A percentile compares a stretch with the other conserved stretches of the same genome.
Conservation (phyloP, 2,113 vertebrate genomes). For the Phainopepla nitens region DNA sequence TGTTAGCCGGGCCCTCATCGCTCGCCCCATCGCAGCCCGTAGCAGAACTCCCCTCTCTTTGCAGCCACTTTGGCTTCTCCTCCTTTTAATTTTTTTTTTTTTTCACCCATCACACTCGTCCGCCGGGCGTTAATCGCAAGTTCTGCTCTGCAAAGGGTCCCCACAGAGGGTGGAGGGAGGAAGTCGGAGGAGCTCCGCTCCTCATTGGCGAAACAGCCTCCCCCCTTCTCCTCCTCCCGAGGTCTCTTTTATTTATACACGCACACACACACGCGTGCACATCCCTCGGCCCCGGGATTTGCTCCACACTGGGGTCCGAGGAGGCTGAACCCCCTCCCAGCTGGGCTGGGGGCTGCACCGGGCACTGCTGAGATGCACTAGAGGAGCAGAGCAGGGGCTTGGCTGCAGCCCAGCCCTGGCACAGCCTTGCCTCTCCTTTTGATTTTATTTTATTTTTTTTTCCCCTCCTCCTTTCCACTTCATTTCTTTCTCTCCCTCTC, state of each 20-base stretch:
- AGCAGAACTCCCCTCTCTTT: neutral
- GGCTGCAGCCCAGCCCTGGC: slow-evolving; percentile 47
- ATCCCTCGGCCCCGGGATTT: neutral
- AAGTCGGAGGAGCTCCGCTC: slow-evolving; percentile 18
- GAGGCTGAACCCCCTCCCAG: neutral
- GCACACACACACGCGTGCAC: slow-evolving; percentile 28
- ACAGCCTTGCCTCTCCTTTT: slow-evolving; percentile 12
- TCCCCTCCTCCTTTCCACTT: neutral
- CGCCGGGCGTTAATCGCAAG: neutral
- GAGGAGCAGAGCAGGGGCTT: neutral
- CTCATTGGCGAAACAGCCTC: slow-evolving; percentile 39
- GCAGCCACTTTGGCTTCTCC: neutral
- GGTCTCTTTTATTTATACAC: slow-evolving; percentile 55
- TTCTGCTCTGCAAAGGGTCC: slow-evolving; percentile 26
- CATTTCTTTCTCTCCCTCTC: slow-evolving; percentile 6
- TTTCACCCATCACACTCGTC: neutral
- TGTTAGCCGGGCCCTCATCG: neutral
- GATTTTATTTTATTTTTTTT: neutral
- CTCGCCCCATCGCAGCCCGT: neutral
- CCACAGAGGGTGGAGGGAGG: slow-evolving; percentile 60
- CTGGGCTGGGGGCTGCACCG: neutral
- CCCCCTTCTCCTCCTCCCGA: slow-evolving; percentile 47
- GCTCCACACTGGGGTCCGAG: neutral
- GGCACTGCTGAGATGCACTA: neutral
- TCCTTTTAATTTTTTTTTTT: neutral